Percentiles rank a stretch among this genome's conserved stretches.
Evolutionary conservation across 35 echinoderm and acorn worm genomes (phyloP).

Genomic region (Diadema setosum): DNA sequence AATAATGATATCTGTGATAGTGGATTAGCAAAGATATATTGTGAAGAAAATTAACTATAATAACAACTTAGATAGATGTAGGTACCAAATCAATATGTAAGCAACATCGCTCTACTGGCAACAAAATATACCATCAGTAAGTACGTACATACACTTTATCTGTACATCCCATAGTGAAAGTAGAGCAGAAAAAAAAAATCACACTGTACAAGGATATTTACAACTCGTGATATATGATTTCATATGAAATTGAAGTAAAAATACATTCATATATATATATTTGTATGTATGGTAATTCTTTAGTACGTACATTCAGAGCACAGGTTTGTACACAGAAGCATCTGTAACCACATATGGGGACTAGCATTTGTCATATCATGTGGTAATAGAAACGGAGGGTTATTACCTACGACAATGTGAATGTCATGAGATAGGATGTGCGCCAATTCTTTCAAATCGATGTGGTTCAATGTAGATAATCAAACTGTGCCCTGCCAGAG

Average conservation of each 20-base stretch:
- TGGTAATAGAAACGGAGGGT: no score
- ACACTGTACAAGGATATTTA: neutral
- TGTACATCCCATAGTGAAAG: neutral
- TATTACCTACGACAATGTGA: no score
- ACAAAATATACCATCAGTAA: neutral
- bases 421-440: no score
- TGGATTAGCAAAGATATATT: no score
- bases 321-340: no score
- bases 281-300: neutral
- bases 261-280: neutral
- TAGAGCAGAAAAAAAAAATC: neutral
- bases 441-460: no score
- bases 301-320: no score
- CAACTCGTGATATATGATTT: neutral
- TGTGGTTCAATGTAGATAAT: no score
- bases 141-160: neutral
- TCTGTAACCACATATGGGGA: no score
- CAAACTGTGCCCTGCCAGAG: no score
- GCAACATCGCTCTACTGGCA: neutral
- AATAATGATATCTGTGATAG: neutral
- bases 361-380: no score
- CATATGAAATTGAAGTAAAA: slow-evolving; percentile 12
- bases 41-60: no score
- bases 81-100: neutral
- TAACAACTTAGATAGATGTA: neutral